Base-by-base conservation (phyloP, 2,113 vertebrate species). In the Vulpes ferrilata region DNA sequence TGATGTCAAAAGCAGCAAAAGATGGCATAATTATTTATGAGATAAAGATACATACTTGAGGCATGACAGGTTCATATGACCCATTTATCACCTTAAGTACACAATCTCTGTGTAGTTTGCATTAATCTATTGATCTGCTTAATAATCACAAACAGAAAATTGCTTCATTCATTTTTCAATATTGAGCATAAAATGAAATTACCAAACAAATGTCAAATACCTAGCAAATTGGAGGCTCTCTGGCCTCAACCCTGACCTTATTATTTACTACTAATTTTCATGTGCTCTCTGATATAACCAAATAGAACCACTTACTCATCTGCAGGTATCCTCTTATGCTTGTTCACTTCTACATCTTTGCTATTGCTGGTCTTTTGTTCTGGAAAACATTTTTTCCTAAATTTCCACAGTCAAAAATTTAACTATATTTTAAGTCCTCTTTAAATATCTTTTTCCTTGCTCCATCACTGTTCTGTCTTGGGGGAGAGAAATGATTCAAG, bases 161-260 rank as follows among this genome's bases (percentile, higher is more conserved):
- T 80, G 59, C 4, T 81, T 97, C 8, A 96, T 92, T 94, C 78
- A 48, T 86, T 95, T 80, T 93, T 84, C 67, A 71, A 57, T 62
- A 65, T n/a, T 93, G 62, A 55, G 2, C 27, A 87, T 74, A 74
- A 89, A 86, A 82, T 57, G 0, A 85, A 89, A 90, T 85, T 53
- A 84, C 30, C 57, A 92, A 87, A 79, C 13, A 93, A 93, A 88
- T 85, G 93, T 51, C 11, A 86, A 84, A 69, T 69, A 69, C 15
- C 43, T 60, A 60, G n/a, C 2, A 84, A 55, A 32, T 60, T 10
- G 11, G n/a, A 86, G 16, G 13, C 16, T 92, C 5, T 51, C 11
- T 0, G 9, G 10, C 12, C 88, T 71, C 13, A 93, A 3, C 4
- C 20, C 20, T 86, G 19, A 53, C 13, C 30, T 85, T 88, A 51